phyloP scores from a whole-genome alignment of 2,797 vertebrate species.

The Pseudochirops corinnae region DNA sequence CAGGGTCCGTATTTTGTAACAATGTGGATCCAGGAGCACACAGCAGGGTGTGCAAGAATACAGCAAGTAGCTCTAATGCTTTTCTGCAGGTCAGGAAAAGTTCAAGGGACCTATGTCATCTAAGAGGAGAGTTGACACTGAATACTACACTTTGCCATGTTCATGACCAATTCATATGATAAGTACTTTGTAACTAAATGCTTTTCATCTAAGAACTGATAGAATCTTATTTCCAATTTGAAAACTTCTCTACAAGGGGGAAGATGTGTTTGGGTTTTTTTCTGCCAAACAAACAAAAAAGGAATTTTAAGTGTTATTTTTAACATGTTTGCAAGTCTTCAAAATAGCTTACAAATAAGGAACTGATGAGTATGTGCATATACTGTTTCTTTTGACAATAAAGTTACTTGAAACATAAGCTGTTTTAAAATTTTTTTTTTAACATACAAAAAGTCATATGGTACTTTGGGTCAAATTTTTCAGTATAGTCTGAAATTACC shows the following conservation, averaged over 20 bases:
- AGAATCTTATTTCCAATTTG: slow-evolving; percentile 51
- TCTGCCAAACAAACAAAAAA: slow-evolving; percentile 35
- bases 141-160: background rate
- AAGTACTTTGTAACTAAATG: slow-evolving; percentile 21
- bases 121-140: slow-evolving; percentile 12
- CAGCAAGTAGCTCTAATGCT: slow-evolving; percentile 4
- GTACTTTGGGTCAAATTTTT: slow-evolving; percentile 5
- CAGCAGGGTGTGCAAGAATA: background rate
- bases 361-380: slow-evolving; percentile 61
- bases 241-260: slow-evolving; percentile 64
- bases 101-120: background rate
- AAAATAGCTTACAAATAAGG: slow-evolving; percentile 70
- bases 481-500: slow-evolving; percentile 14
- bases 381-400: slow-evolving; percentile 76
- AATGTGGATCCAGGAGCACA: slow-evolving; percentile 3
- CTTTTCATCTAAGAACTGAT: slow-evolving; percentile 39
- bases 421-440: rapidly evolving
- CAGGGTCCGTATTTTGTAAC: background rate
- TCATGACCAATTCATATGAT: background rate
- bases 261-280: slow-evolving; percentile 64
- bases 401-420: slow-evolving; percentile 72
- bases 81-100: slow-evolving; percentile 5
- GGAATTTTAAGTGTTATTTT: slow-evolving; percentile 12
- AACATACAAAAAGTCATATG: slow-evolving; percentile 40
- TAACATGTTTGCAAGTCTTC: slow-evolving; percentile 76